Percentiles rank a stretch among this genome's conserved stretches.
Evolutionary conservation across 2,888 invertebrate species (phyloP).

Genomic region (Eueremaeus valkanovi): DNA sequence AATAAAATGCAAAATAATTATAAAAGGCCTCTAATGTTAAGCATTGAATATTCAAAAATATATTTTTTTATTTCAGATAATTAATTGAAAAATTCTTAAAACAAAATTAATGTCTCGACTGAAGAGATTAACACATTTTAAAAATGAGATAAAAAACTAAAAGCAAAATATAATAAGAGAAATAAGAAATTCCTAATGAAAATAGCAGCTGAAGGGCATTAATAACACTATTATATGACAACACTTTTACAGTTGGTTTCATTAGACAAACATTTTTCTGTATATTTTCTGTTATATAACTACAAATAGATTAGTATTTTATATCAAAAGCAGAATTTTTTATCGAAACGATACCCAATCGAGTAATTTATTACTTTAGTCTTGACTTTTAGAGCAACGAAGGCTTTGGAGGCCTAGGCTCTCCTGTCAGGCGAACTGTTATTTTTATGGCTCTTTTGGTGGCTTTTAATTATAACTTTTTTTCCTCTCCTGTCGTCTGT

Average conservation of each 20-base stretch:
- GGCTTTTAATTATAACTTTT: neutral
- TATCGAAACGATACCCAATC: neutral
- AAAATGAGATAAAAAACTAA: neutral
- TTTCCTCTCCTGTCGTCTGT: neutral
- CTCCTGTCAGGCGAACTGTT: neutral
- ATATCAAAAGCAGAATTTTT: neutral
- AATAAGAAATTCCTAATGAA: no score
- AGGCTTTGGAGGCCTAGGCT: neutral
- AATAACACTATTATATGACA: neutral
- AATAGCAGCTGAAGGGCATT: neutral
- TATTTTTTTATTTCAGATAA: no score
- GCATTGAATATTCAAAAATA: no score
- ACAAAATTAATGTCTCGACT: neutral
- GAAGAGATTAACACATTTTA: slow-evolving; percentile 11
- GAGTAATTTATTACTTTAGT: neutral
- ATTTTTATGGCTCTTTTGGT: neutral
- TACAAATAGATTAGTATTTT: neutral
- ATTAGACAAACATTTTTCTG: no score
- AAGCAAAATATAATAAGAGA: neutral
- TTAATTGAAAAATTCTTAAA: no score
- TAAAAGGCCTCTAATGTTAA: no score
- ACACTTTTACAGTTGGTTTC: neutral
- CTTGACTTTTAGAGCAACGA: no score
- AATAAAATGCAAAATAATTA: no score
- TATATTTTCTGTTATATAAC: no score